Evolutionary conservation across 2,888 invertebrate species (phyloP), one percentile per base, ranked within the genome.

Genomic region (Leptinotarsa juncta): DNA sequence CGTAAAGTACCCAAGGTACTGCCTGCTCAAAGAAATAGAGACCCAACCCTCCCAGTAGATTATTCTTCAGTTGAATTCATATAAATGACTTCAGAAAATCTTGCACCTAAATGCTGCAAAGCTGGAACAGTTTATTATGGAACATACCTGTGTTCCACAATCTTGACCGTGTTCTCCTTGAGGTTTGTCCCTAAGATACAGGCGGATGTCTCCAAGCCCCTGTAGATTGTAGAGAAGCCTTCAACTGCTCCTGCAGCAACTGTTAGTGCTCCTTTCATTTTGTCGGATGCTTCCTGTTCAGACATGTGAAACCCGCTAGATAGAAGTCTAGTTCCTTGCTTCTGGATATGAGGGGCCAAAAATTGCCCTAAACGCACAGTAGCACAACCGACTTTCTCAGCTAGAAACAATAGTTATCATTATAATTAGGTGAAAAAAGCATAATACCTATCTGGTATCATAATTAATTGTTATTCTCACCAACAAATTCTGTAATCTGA

Each of bases 241-340:
- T 92, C 91, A 0, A 94, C 90, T 20, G 93, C 92, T n/a, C 93
- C 93, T 1, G 92, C 91, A 1, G 94, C 93, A 10, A 94, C 92
- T 32, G 92, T 92, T 70, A 93, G 82, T 3, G 91, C 90, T 42
- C 90, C 90, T 77, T 90, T 90, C 77, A 92, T 87, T 81, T 90
- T 91, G 67, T 88, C 87, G 18, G 90, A 88, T 1, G 92, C 91
- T 68, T 91, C 89, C 42, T 85, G 83, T 81, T 90, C 89, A 65
- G 89, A 89, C 82, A 90, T 90, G 74, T 90, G 89, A 75, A 90
- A 89, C 15, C 91, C 90, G 70, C 89, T 89, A 15, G 91, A 90
- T 15, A 93, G 84, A 12, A 93, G 81, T 74, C 88, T 89, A 0
- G 92, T 90, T 0, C 93, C 93, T 69, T 92, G 92, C 78, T 89